A percentile compares a stretch with the other conserved stretches of the same genome.
Evolutionary conservation across 2,888 invertebrate species (phyloP).

Genomic region (Neocrepidodera transversa): DNA sequence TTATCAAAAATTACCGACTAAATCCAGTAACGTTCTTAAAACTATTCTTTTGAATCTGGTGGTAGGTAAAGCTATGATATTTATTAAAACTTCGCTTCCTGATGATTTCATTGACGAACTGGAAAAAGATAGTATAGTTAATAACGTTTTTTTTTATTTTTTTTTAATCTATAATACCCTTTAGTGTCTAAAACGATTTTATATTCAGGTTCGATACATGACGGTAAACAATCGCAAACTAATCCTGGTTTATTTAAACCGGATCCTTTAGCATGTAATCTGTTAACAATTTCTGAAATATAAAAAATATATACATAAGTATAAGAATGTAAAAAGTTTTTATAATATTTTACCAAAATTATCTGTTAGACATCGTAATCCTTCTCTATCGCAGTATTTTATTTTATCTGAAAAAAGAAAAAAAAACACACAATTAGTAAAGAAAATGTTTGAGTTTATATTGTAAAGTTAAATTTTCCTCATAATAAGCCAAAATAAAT

Average conservation of each 20-base stretch:
- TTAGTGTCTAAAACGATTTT: constrained; percentile 62
- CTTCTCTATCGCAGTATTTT: constrained; percentile 63
- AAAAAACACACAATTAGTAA: too few relatives aligned
- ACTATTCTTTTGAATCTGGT: constrained; percentile 67
- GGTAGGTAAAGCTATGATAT: constrained; percentile 64
- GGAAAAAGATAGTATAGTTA: not conserved
- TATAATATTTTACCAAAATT: constrained; percentile 57
- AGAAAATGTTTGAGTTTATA: too few relatives aligned
- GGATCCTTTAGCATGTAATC: constrained; percentile 57
- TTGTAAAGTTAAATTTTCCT: too few relatives aligned
- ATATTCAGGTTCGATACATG: constrained; percentile 68
- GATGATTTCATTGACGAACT: constrained; percentile 39
- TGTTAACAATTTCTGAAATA: constrained; percentile 58
- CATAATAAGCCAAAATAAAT: too few relatives aligned
- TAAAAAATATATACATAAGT: not conserved
- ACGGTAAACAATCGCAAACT: constrained; percentile 67
- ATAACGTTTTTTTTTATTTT: constrained; percentile 5
- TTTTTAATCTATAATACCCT: constrained; percentile 57
- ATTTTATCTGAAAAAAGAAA: constrained; percentile 60
- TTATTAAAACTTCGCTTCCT: constrained; percentile 59
- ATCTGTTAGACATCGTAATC: constrained; percentile 65
- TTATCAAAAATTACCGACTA: constrained; percentile 64
- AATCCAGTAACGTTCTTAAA: constrained; percentile 67
- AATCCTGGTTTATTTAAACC: constrained; percentile 58
- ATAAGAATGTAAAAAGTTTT: not conserved